phyloP scores from a whole-genome alignment of 2,113 vertebrate species.

The Actinemys pallida region DNA sequence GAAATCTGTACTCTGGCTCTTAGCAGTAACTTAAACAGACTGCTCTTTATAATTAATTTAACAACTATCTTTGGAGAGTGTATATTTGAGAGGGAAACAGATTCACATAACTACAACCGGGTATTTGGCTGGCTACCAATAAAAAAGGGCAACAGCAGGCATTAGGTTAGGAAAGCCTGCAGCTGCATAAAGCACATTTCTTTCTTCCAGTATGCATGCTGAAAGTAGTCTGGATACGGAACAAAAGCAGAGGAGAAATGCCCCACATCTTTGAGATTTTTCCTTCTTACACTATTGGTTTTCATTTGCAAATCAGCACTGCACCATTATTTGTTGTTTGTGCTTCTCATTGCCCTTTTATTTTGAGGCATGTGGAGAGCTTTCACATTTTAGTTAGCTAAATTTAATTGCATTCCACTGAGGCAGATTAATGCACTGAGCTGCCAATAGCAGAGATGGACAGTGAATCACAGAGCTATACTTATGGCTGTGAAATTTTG shows the following conservation, averaged over 20 bases:
- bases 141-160: conserved; percentile 58
- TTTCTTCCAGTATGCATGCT: conserved; percentile 52
- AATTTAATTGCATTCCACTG: conserved; percentile 19
- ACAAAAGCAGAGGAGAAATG: conserved; percentile 43
- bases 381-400: neutral
- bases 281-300: neutral
- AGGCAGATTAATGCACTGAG: neutral
- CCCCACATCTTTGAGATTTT: conserved; percentile 47
- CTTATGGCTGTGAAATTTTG: neutral
- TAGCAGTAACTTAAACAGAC: neutral
- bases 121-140: conserved; percentile 24
- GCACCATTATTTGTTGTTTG: neutral
- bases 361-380: neutral
- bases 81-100: conserved; percentile 15
- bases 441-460: neutral
- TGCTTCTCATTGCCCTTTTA: neutral
- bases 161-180: conserved; percentile 62
- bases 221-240: conserved; percentile 27
- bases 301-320: conserved; percentile 15
- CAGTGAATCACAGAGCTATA: neutral
- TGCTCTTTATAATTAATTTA: conserved; percentile 21
- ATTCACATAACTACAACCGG: conserved; percentile 9
- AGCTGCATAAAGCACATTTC: conserved; percentile 55
- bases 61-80: conserved; percentile 17
- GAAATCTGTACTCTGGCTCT: neutral